A percentile compares a stretch with the other conserved stretches of the same genome.
phyloP scores from a whole-genome alignment of 1,140 invertebrate genomes.

The Nephotettix cincticeps region DNA sequence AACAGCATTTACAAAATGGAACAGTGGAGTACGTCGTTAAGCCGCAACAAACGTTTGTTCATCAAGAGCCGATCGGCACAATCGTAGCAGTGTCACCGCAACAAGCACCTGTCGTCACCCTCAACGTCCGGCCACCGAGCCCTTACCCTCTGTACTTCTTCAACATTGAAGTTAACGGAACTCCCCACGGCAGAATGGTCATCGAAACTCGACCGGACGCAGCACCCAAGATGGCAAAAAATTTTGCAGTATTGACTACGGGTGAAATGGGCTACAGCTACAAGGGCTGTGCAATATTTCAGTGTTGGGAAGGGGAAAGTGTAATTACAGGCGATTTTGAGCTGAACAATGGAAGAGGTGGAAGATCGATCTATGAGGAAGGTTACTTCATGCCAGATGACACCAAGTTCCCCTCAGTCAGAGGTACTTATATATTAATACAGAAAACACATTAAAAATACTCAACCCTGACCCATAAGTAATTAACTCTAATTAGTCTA shows the following conservation, averaged over 20 bases:
- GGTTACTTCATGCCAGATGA: conserved; percentile 80
- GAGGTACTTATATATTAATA: too few species aligned
- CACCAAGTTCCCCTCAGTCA: conserved; percentile 70
- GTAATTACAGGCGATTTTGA: conserved; percentile 63
- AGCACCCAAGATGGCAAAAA: conserved; percentile 88
- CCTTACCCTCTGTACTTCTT: conserved; percentile 71
- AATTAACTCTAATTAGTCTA: too few species aligned
- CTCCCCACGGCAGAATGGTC: conserved; percentile 69
- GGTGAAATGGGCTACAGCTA: conserved; percentile 78
- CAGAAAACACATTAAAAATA: too few species aligned
- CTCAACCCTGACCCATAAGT: too few species aligned
- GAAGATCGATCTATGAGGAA: conserved; percentile 73
- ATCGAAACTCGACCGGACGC: conserved; percentile 82
- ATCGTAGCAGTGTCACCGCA: conserved; percentile 47
- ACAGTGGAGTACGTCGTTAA: conserved; percentile 51
- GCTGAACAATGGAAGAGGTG: conserved; percentile 76
- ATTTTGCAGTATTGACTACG: conserved; percentile 78
- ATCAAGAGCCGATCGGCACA: conserved; percentile 39
- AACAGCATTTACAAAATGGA: conserved; percentile 50
- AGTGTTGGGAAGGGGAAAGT: conserved; percentile 79
- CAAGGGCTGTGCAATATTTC: conserved; percentile 75
- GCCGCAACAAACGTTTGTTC: conserved; percentile 33
- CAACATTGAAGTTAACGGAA: conserved; percentile 72
- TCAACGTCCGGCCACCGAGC: conserved; percentile 37
- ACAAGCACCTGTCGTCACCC: conserved; percentile 42